Conservation (phyloP, 2,888 invertebrate genomes). For the Lasiommata megera region DNA sequence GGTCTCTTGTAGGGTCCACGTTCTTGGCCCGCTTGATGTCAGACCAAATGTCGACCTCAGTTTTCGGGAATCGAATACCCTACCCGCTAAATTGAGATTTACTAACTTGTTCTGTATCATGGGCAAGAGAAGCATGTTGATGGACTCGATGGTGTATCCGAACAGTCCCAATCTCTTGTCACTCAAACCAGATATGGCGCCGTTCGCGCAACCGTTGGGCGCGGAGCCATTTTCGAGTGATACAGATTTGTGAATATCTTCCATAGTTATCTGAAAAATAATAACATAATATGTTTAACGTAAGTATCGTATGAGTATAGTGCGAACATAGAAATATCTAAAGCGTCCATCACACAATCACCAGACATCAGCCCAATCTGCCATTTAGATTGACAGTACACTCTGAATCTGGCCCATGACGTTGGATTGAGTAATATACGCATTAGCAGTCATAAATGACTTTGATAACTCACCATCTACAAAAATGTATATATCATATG, state of each 20-base stretch:
- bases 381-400: too few relatives aligned
- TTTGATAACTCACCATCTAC: constrained; percentile 13
- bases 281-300: too few relatives aligned
- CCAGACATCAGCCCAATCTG: too few relatives aligned
- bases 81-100: too few relatives aligned
- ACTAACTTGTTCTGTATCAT: constrained; percentile 97
- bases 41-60: too few relatives aligned
- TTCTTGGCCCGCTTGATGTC: too few relatives aligned
- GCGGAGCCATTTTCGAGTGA: constrained; percentile 48
- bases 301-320: too few relatives aligned
- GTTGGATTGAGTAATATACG: background rate
- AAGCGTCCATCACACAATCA: too few relatives aligned
- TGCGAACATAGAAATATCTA: too few relatives aligned
- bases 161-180: constrained; percentile 95
- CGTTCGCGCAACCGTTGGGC: constrained; percentile 45
- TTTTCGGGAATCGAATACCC: too few relatives aligned
- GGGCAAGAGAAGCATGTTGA: constrained; percentile 95
- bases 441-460: background rate
- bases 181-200: constrained; percentile 76
- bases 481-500: constrained; percentile 18
- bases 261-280: constrained; percentile 87
- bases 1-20: too few relatives aligned
- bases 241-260: constrained; percentile 84
- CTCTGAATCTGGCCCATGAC: too few relatives aligned
- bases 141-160: constrained; percentile 97